Conservation (phyloP, 2,113 vertebrate genomes). For the Thamnophis sirtalis region DNA sequence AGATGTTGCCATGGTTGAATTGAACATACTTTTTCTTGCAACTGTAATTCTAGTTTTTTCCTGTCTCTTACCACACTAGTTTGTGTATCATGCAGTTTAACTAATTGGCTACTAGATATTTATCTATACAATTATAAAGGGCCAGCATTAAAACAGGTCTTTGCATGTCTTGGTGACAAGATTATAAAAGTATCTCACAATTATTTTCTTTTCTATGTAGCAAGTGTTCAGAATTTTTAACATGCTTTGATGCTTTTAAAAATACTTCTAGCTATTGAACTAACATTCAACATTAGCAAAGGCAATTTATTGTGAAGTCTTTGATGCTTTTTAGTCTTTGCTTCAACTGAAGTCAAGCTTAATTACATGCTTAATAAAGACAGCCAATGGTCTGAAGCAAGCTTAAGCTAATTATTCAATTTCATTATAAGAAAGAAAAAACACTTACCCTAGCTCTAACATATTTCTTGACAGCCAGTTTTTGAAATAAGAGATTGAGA, state of each 20-base stretch:
- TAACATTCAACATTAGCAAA: not conserved
- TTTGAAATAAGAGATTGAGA: conserved; percentile 63
- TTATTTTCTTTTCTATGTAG: not conserved
- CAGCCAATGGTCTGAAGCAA: not conserved
- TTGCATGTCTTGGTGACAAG: not conserved
- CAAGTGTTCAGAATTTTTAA: not conserved
- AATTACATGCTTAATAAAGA: not conserved
- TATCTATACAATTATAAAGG: not conserved
- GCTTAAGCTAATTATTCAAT: not conserved
- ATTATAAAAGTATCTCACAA: not conserved
- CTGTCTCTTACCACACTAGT: not conserved
- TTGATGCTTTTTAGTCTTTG: not conserved
- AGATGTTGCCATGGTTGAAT: too few relatives aligned
- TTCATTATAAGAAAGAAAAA: conserved; percentile 25
- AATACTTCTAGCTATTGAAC: not conserved
- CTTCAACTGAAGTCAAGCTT: not conserved
- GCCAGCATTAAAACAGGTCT: fast-evolving
- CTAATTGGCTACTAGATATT: not conserved
- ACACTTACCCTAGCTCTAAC: conserved; percentile 83
- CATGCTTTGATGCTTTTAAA: not conserved
- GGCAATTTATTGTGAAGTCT: not conserved
- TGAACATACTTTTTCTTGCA: too few relatives aligned
- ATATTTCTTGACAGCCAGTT: conserved; percentile 83
- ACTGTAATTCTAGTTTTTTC: not conserved
- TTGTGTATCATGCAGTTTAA: not conserved